Base-by-base conservation (phyloP, 2,113 vertebrate genomes). In the Eidolon helvum region DNA sequence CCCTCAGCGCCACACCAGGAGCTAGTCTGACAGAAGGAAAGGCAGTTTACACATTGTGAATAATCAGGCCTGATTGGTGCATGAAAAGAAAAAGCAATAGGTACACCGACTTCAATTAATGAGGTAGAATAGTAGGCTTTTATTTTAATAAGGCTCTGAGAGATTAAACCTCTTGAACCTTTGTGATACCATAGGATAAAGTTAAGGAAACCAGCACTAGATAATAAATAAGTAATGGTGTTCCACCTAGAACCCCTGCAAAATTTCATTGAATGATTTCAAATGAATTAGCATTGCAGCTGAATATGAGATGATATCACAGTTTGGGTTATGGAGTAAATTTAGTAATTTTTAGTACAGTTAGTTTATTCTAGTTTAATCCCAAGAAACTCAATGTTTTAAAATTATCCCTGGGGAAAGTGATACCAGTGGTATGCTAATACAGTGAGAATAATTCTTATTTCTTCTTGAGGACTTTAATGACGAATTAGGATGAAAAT, bases 141-240 rank as follows among this genome's bases (percentile, higher is more conserved):
- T 97, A 95, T 97, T 98, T 94, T 97, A 98, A 97, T 98, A 96
- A 97, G 94, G 96, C 98, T 97, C 98, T 98, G 97, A 97, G 96
- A 98, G 94, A 97, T 97, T 98, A 96, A 98, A 91, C 71, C 61
- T 65, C 38, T 48, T 69, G 96, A 97, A 96, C 83, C 97, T 96
- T 72, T 97, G 45, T 90, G 96, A 96, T 89, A 57, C 84, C 68
- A 61, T 59, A 9, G 48, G 93, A 33, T 89, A 95, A 97, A 87
- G 35, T 4, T 38, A 72, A 83, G 85, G 93, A 96, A 97, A 61
- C 59, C 90, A 97, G 3, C 43, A 35, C 5, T 85, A 28, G 22
- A 57, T 93, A 95, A 53, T 83, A 87, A 86, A 75, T 74, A 94
- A 11, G 22, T 18, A 84, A 11, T 33, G 30, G 2, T 68, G n/a